Evolutionary conservation across 2,888 invertebrate genomes (phyloP).

Genomic region (Agonum fuliginosum): DNA sequence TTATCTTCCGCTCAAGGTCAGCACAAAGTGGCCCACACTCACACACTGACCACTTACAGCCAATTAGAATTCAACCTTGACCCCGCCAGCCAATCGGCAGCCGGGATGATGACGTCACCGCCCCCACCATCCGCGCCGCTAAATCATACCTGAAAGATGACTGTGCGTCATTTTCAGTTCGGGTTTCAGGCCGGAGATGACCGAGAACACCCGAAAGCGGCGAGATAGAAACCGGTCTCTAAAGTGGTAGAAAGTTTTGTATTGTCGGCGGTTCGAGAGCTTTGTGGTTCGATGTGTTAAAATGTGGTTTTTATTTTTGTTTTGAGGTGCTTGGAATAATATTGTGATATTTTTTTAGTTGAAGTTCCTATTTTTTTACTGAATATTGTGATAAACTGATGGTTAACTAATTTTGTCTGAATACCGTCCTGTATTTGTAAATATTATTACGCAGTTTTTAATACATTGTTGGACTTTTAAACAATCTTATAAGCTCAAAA

Average conservation of each 20-base stretch:
- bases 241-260: too few species aligned
- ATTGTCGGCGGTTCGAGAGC: constrained; percentile 24
- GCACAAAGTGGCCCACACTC: constrained; percentile 47
- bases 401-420: not conserved
- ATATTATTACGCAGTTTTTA: too few species aligned
- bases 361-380: constrained; percentile 1
- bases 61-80: constrained; percentile 58
- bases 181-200: constrained; percentile 35
- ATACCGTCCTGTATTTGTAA: too few species aligned
- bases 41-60: constrained; percentile 55
- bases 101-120: constrained; percentile 2
- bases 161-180: constrained; percentile 54
- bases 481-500: too few species aligned
- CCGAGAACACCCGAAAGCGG: constrained; percentile 3
- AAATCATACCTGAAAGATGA: constrained; percentile 41
- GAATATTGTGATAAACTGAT: not conserved
- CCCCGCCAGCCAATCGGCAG: constrained; percentile 26
- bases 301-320: not conserved
- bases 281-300: too few species aligned
- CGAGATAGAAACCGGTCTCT: not conserved
- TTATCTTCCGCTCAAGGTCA: constrained; percentile 51
- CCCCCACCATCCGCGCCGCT: constrained; percentile 22
- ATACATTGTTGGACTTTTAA: too few species aligned
- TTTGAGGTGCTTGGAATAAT: not conserved
- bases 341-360: constrained; percentile 22